A percentile compares a stretch with the other conserved stretches of the same genome.
phyloP scores from a whole-genome alignment of 2,113 vertebrate genomes.

The Falco punctatus region DNA sequence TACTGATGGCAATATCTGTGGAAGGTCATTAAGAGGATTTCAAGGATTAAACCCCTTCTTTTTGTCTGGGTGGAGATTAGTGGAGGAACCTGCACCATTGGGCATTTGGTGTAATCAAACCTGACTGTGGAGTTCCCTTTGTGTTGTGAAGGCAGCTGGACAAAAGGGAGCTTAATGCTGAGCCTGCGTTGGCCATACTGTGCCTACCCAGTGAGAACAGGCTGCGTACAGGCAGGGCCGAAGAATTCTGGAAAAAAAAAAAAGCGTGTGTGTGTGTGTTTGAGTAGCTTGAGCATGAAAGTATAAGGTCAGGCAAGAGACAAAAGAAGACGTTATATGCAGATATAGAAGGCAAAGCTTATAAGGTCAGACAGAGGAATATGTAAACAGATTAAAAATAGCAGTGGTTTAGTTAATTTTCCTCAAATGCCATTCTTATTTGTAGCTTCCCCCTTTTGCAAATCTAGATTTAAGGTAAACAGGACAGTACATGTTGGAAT shows the following conservation, averaged over 20 bases:
- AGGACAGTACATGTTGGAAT: neutral
- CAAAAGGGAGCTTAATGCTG: neutral
- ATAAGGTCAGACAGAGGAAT: neutral
- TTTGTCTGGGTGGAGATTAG: constrained; percentile 53
- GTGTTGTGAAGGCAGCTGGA: constrained; percentile 6
- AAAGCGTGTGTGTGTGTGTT: no score
- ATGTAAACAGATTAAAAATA: neutral
- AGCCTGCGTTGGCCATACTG: neutral
- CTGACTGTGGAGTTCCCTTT: neutral
- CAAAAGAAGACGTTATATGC: neutral
- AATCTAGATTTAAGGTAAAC: neutral
- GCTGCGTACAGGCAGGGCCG: neutral
- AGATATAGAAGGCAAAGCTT: neutral
- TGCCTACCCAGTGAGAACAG: neutral
- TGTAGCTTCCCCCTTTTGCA: neutral
- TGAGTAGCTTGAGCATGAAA: neutral
- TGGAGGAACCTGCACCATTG: neutral
- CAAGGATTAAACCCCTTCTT: constrained; percentile 31
- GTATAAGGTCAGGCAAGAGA: neutral
- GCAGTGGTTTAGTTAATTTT: neutral
- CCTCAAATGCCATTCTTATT: neutral
- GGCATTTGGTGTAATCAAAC: constrained; percentile 10
- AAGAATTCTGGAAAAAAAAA: neutral
- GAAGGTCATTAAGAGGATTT: constrained; percentile 47
- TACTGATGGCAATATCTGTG: neutral